Conservation (phyloP, 1,140 invertebrate genomes). For the Littorina saxatilis region DNA sequence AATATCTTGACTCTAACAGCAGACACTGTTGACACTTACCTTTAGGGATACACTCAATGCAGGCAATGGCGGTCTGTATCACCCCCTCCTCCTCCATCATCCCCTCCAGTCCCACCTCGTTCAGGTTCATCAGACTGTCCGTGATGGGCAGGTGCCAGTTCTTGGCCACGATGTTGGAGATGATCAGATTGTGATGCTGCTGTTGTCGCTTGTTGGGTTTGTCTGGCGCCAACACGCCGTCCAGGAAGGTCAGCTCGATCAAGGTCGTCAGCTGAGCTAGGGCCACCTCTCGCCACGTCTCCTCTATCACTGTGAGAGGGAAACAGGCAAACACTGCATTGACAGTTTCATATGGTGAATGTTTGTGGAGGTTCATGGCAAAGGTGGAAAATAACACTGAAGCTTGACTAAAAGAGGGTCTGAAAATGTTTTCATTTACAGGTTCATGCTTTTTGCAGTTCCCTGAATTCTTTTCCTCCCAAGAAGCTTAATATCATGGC, state of each 20-base stretch:
- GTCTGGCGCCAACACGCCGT: constrained; percentile 64
- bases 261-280: constrained; percentile 68
- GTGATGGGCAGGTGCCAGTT: constrained; percentile 55
- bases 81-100: constrained; percentile 58
- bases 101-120: constrained; percentile 9
- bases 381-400: too few species aligned
- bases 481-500: too few species aligned
- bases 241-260: constrained; percentile 70
- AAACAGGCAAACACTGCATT: constrained; percentile 28
- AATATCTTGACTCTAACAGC: too few species aligned
- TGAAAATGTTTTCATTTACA: too few species aligned
- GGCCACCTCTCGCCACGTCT: constrained; percentile 68
- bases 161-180: constrained; percentile 60
- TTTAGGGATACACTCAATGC: constrained; percentile 65
- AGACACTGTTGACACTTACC: too few species aligned
- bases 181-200: constrained; percentile 60
- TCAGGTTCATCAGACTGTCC: constrained; percentile 21
- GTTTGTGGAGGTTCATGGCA: neutral
- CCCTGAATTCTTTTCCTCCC: too few species aligned
- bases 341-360: neutral
- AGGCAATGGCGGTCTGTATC: constrained; percentile 58
- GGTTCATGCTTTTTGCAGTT: too few species aligned
- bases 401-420: too few species aligned
- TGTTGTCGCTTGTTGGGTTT: constrained; percentile 52
- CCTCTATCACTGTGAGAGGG: constrained; percentile 63